A percentile compares a stretch with the other conserved stretches of the same genome.
Conservation (phyloP, 2,888 invertebrate genomes). For the Dichetophora obliterata region DNA sequence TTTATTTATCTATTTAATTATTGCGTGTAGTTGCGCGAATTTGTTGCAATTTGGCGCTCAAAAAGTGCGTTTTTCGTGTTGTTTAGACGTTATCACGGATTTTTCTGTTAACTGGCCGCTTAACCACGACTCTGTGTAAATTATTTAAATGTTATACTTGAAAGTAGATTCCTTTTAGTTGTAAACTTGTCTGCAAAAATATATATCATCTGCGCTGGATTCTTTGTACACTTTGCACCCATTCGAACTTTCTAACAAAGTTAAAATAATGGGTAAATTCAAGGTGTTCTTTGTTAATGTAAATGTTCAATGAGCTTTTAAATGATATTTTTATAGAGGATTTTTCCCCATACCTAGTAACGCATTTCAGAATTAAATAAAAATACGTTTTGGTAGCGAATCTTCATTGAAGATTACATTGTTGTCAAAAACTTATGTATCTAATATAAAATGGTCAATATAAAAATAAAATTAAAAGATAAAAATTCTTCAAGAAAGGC, state of each 20-base stretch:
- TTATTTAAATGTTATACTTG: not conserved
- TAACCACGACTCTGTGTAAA: not conserved
- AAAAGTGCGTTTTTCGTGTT: not conserved
- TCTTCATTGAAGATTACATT: no score
- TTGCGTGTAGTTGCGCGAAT: not conserved
- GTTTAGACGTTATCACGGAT: not conserved
- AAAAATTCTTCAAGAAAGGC: no score
- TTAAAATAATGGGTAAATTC: constrained; percentile 37
- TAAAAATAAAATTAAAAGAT: no score
- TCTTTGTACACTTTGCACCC: constrained; percentile 16
- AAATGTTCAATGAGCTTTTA: constrained; percentile 11
- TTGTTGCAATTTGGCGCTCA: not conserved
- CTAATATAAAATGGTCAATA: no score
- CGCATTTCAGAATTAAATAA: no score
- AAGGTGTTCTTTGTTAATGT: constrained; percentile 33
- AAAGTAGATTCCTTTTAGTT: no score
- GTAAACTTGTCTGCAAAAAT: not conserved
- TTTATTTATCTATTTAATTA: constrained; percentile 21
- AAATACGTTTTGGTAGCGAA: no score
- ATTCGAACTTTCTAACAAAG: constrained; percentile 36
- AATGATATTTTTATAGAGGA: no score
- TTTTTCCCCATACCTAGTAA: no score
- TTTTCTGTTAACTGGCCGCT: not conserved
- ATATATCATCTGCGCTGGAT: not conserved
- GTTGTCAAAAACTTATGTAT: no score